These are phyloP conservation scores for Drosophila pachea DNA, from an alignment of 1,140 invertebrate species.

Conservation along the genomic window DNA sequence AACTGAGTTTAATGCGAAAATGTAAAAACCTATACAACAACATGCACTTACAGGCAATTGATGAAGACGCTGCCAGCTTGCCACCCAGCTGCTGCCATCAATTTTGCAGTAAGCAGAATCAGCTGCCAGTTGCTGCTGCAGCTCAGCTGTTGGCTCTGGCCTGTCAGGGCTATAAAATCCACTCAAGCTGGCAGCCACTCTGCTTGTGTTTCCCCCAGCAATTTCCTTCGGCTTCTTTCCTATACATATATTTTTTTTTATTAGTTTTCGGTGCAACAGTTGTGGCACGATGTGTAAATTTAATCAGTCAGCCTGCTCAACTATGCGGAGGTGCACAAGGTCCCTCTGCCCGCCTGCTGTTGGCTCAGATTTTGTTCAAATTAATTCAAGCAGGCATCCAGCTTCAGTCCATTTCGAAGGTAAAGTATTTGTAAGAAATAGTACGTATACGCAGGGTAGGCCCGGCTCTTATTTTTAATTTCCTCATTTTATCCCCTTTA, in stretches of 20 bases:
- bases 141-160: conserved; percentile 42
- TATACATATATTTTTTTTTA: conserved; percentile 37
- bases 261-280: conserved; percentile 61
- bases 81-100: conserved; percentile 59
- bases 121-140: conserved; percentile 16
- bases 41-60: conserved; percentile 64
- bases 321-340: conserved; percentile 34
- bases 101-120: conserved; percentile 50
- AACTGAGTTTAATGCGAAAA: conserved; percentile 7
- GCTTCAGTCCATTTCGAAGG: too few species aligned
- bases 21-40: conserved; percentile 56
- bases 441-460: too few species aligned
- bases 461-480: neutral
- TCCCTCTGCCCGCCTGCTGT: conserved; percentile 3
- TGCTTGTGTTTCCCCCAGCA: conserved; percentile 19
- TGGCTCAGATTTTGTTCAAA: conserved; percentile 45
- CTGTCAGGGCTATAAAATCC: conserved; percentile 47
- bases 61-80: conserved; percentile 36
- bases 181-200: conserved; percentile 18
- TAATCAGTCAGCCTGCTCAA: conserved; percentile 66
- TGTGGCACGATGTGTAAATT: conserved; percentile 70
- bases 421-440: too few species aligned
- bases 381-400: conserved; percentile 43
- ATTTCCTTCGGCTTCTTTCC: neutral
- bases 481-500: neutral